Percentiles rank a stretch among this genome's conserved stretches.
Conservation (phyloP, 2,113 vertebrate genomes). For the Ochotona princeps region DNA sequence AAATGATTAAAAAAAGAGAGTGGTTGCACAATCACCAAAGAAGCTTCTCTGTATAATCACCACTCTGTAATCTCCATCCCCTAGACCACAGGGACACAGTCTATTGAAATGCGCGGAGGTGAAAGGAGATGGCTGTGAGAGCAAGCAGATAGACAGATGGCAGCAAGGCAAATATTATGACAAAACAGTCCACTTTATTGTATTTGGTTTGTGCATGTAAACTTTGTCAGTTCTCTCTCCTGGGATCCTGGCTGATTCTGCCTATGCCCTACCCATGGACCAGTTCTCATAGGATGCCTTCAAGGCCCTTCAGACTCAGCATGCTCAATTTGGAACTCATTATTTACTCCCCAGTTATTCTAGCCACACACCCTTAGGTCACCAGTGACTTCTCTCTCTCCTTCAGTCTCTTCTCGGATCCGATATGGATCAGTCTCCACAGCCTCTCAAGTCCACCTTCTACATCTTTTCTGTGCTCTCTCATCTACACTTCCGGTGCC, state of each 20-base stretch:
- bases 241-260: neutral
- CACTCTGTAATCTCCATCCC: too few relatives aligned
- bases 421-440: neutral
- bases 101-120: neutral
- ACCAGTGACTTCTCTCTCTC: neutral
- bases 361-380: slow-evolving; percentile 29
- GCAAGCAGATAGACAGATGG: neutral
- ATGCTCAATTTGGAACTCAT: slow-evolving; percentile 61
- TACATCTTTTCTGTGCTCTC: neutral
- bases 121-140: neutral
- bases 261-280: neutral
- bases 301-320: slow-evolving; percentile 51
- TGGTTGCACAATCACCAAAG: neutral
- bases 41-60: neutral
- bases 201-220: neutral
- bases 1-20: neutral
- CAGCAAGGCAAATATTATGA: neutral
- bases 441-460: neutral
- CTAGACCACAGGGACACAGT: neutral
- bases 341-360: slow-evolving; percentile 48
- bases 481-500: neutral
- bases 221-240: neutral
- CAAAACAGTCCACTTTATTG: neutral
- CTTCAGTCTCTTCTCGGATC: neutral
- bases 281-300: neutral